phyloP scores from a whole-genome alignment of 2,113 vertebrate genomes.

The Anser brachyrhynchus region DNA sequence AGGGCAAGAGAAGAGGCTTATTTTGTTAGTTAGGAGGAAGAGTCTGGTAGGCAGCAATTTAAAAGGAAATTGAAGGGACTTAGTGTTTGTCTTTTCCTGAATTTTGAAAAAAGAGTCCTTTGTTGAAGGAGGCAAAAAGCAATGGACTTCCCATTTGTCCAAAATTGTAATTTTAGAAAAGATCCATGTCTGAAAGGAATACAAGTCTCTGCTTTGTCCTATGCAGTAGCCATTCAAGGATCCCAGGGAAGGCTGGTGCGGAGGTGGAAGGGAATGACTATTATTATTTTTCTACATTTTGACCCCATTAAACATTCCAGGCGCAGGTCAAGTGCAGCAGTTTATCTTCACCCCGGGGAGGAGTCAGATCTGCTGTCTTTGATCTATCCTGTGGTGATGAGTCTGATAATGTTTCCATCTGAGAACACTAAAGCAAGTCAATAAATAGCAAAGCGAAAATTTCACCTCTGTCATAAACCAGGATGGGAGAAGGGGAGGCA shows the following conservation, averaged over 20 bases:
- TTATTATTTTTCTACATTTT: slow-evolving; percentile 42
- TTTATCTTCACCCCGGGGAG: slow-evolving; percentile 40
- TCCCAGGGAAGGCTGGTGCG: neutral
- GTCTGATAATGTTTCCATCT: slow-evolving; percentile 49
- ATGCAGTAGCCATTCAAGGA: neutral
- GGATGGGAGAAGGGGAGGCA: neutral
- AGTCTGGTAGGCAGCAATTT: neutral
- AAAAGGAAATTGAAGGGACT: neutral
- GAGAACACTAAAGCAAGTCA: slow-evolving; percentile 39
- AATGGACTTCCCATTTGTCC: neutral
- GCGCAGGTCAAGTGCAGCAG: slow-evolving; percentile 44
- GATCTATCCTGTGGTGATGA: slow-evolving; percentile 36
- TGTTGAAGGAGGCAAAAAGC: neutral
- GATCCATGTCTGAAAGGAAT: neutral
- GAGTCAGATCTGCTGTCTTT: slow-evolving; percentile 50
- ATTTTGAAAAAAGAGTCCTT: neutral
- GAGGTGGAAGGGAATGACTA: neutral
- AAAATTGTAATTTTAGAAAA: neutral
- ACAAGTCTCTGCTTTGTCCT: neutral
- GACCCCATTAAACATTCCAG: slow-evolving; percentile 55
- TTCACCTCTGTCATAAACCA: neutral
- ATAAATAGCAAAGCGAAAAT: slow-evolving; percentile 38
- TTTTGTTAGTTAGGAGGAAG: neutral
- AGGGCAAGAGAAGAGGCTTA: neutral
- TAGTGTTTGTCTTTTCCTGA: neutral